Conservation (phyloP, 2,888 invertebrate species). For the Toxonevra muliebris region DNA sequence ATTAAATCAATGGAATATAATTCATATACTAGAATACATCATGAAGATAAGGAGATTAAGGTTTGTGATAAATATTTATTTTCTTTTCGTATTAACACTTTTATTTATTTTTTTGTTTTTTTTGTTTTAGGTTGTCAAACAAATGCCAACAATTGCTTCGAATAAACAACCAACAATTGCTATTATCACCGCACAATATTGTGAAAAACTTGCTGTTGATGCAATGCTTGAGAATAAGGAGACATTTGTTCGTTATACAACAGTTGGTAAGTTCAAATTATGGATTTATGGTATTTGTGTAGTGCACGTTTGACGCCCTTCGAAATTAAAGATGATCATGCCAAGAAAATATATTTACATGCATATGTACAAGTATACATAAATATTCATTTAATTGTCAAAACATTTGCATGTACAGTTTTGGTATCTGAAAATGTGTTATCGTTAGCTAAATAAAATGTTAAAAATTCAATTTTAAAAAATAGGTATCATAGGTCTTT, state of each 20-base stretch:
- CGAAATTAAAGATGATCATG: no score
- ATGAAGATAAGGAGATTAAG: constrained; percentile 83
- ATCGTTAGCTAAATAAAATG: no score
- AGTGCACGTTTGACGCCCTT: no score
- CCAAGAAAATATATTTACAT: neutral
- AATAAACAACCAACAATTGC: constrained; percentile 96
- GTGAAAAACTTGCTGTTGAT: constrained; percentile 97
- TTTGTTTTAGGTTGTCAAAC: constrained; percentile 79
- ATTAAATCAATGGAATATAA: constrained; percentile 86
- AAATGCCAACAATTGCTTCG: constrained; percentile 91
- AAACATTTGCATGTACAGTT: no score
- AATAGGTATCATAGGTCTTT: no score
- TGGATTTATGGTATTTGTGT: neutral
- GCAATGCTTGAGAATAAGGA: constrained; percentile 97
- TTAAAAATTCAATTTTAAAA: no score
- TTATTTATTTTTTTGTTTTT: neutral
- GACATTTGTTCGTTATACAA: constrained; percentile 94
- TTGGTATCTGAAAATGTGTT: no score
- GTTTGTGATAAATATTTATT: constrained; percentile 61
- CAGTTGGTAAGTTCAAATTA: constrained; percentile 80
- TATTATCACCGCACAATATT: constrained; percentile 96
- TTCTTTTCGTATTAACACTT: constrained; percentile 11
- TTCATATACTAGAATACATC: constrained; percentile 85
- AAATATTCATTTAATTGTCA: no score
- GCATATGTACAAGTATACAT: neutral